Evolutionary conservation across 1,140 invertebrate species (phyloP).

Genomic region (Macrobrachium nipponense): DNA sequence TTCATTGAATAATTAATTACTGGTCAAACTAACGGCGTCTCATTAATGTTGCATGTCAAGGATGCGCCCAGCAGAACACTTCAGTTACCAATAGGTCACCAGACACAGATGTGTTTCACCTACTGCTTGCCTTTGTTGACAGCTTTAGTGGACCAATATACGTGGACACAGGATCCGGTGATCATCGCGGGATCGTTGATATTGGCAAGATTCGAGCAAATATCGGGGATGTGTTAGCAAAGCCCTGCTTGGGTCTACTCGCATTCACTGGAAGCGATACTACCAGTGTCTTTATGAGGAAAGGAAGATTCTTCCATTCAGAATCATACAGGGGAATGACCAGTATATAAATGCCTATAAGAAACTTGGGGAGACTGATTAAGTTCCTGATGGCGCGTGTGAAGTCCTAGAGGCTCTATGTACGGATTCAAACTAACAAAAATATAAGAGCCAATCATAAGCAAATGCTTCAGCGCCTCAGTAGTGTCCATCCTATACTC

Average conservation of each 20-base stretch:
- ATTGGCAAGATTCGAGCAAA: not conserved
- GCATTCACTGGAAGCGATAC: constrained; percentile 8
- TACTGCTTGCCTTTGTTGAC: not conserved
- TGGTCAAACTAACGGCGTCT: too few species aligned
- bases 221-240: too few species aligned
- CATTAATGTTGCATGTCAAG: not conserved
- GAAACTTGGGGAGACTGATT: too few species aligned
- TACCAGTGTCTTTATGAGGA: not conserved
- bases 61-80: not conserved
- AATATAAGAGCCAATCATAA: not conserved
- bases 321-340: too few species aligned
- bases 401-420: constrained; percentile 5
- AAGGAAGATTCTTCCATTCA: too few species aligned
- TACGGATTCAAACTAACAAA: not conserved
- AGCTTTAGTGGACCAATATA: not conserved
- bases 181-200: too few species aligned
- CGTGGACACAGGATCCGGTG: not conserved
- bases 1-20: too few species aligned
- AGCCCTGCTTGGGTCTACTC: too few species aligned
- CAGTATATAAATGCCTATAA: too few species aligned
- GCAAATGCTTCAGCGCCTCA: not conserved
- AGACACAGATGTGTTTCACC: not conserved
- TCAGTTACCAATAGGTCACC: not conserved
- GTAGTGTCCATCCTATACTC: too few species aligned
- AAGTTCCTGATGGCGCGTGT: not conserved